These are phyloP conservation scores for Drosophila picticornis DNA, from an alignment of 2,888 invertebrate genomes.

Conservation along the genomic window DNA sequence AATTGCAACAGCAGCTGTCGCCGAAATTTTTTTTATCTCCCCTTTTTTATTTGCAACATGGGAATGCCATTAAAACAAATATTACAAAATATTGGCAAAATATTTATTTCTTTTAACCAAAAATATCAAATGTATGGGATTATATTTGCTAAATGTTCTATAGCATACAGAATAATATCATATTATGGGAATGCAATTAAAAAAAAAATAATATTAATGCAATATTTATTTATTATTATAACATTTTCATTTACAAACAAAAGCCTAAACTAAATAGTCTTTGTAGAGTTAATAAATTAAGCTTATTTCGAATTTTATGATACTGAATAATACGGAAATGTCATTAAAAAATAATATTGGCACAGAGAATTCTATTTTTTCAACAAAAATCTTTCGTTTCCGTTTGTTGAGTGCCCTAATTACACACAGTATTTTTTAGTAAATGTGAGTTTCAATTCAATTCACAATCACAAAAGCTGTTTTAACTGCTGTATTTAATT, in stretches of 20 bases:
- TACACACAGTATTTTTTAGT: not conserved
- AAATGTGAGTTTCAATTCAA: not conserved
- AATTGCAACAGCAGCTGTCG: conserved; percentile 69
- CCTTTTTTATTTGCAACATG: conserved; percentile 11
- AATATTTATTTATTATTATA: not conserved
- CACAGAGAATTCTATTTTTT: not conserved
- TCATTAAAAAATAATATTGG: not conserved
- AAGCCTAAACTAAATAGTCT: not conserved
- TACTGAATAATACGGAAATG: not conserved
- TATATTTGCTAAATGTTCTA: not conserved
- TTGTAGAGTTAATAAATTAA: not conserved
- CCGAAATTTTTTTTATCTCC: not conserved
- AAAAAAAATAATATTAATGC: not conserved
- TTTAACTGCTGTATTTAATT: not conserved
- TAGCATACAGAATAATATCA: not conserved
- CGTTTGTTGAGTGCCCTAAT: not conserved
- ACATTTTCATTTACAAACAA: not conserved
- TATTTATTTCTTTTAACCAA: not conserved
- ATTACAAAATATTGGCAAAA: conserved; percentile 3
- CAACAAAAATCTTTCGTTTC: too few species aligned
- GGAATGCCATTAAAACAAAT: conserved; percentile 14
- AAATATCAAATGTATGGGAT: not conserved
- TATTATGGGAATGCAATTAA: not conserved
- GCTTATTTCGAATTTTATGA: not conserved
- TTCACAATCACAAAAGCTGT: too few species aligned